A percentile compares a stretch with the other conserved stretches of the same genome.
Evolutionary conservation across 2,797 vertebrate genomes (phyloP).

Genomic region (Tenualosa ilisha): DNA sequence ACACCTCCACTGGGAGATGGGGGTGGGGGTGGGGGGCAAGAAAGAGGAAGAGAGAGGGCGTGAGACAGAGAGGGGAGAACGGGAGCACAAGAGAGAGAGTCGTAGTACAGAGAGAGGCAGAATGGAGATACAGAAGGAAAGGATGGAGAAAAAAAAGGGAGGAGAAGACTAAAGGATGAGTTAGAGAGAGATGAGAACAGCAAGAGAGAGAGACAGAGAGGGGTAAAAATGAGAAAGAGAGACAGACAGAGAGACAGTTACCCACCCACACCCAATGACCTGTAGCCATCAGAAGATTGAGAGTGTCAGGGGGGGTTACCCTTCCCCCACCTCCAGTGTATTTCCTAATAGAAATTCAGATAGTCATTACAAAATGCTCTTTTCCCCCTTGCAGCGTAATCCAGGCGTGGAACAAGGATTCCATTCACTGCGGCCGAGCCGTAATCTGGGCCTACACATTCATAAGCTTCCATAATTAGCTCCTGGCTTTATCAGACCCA

Average conservation of each 20-base stretch:
- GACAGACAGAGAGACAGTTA: background rate
- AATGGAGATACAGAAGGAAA: background rate
- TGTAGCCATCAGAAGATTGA: background rate
- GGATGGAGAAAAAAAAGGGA: background rate
- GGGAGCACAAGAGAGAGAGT: too few species aligned
- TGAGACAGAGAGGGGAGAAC: background rate
- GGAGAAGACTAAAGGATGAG: constrained; percentile 40
- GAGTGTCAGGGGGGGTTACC: background rate
- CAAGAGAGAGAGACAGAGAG: background rate
- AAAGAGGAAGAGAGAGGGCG: background rate
- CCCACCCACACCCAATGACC: constrained; percentile 30
- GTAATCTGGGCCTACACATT: constrained; percentile 76
- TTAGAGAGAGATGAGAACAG: background rate
- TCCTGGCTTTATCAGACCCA: constrained; percentile 74
- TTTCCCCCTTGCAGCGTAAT: constrained; percentile 71
- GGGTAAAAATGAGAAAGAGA: constrained; percentile 54
- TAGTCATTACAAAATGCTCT: constrained; percentile 79
- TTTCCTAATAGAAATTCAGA: constrained; percentile 81
- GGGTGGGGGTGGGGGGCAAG: background rate
- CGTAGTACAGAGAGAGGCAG: background rate
- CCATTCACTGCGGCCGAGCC: constrained; percentile 74
- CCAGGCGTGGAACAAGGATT: constrained; percentile 74
- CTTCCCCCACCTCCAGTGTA: constrained; percentile 60
- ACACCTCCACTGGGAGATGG: background rate
- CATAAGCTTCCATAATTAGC: constrained; percentile 79